Evolutionary conservation across 2,888 invertebrate species (phyloP).

Genomic region (Chrysodeixis includens): DNA sequence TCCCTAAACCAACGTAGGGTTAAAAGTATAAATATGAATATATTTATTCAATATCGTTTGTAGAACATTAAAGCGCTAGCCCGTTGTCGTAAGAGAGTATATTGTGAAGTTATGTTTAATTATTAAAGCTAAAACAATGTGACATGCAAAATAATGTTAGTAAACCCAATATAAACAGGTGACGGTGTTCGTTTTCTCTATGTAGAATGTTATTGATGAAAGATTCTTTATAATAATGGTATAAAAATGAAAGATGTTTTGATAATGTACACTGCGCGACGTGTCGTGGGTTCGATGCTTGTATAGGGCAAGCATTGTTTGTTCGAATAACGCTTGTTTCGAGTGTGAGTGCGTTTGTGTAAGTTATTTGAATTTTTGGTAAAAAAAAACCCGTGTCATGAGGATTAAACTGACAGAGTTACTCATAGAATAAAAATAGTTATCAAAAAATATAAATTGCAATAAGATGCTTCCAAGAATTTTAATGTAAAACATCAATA

Average conservation of each 20-base stretch:
- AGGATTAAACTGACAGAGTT: no score
- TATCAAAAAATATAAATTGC: no score
- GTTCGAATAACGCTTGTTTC: no score
- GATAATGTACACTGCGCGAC: no score
- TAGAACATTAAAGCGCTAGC: slow-evolving; percentile 39
- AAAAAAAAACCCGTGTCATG: no score
- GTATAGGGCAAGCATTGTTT: no score
- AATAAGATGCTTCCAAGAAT: background rate
- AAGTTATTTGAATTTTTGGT: no score
- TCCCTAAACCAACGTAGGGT: slow-evolving; percentile 36
- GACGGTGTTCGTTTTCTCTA: background rate
- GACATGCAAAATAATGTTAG: slow-evolving; percentile 12
- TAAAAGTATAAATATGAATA: slow-evolving; percentile 43
- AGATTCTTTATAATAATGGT: background rate
- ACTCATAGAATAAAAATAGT: no score
- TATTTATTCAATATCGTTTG: slow-evolving; percentile 46
- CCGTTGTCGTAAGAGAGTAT: slow-evolving; percentile 8
- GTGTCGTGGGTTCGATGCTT: no score
- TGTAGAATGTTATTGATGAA: background rate
- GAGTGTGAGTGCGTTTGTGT: no score
- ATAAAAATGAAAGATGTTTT: no score
- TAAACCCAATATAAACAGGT: slow-evolving; percentile 1
- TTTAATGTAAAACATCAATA: background rate
- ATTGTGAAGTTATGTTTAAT: background rate
- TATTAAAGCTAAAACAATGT: slow-evolving; percentile 31